Evolutionary conservation across 2,797 vertebrate genomes (phyloP).

Genomic region (Eupleurogrammus muticus): DNA sequence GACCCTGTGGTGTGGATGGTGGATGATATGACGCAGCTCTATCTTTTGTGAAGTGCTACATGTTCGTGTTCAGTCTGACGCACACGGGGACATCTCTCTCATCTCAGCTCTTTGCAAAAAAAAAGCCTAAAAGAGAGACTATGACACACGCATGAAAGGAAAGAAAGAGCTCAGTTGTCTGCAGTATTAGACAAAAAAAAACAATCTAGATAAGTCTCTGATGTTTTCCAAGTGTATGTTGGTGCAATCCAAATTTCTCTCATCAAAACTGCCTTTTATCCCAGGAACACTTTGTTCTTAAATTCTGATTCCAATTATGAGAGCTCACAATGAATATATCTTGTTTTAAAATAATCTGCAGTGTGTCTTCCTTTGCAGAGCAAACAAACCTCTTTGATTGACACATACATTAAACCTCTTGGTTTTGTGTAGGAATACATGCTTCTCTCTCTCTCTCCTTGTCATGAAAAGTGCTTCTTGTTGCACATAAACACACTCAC

Average conservation of each 20-base stretch:
- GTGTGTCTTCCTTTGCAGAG: neutral
- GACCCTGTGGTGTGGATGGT: slow-evolving; percentile 17
- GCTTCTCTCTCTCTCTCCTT: slow-evolving; percentile 16
- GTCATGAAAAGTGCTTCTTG: slow-evolving; percentile 8
- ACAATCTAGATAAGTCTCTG: slow-evolving; percentile 29
- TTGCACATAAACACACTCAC: slow-evolving; percentile 3
- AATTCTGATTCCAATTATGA: slow-evolving; percentile 19
- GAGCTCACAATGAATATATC: neutral
- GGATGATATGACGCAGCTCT: slow-evolving; percentile 18
- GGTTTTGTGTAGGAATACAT: neutral
- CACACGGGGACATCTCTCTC: slow-evolving; percentile 22
- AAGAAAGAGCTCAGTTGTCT: neutral
- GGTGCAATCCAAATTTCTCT: slow-evolving; percentile 20
- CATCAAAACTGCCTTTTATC: slow-evolving; percentile 17
- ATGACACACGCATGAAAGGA: slow-evolving; percentile 21
- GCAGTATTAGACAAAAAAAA: neutral
- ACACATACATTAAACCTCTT: neutral
- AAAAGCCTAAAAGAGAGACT: slow-evolving; percentile 30
- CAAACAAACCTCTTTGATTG: neutral
- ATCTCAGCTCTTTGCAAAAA: slow-evolving; percentile 19
- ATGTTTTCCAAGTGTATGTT: slow-evolving; percentile 2
- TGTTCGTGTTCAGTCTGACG: slow-evolving; percentile 30
- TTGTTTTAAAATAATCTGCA: slow-evolving; percentile 3
- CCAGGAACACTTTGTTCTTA: slow-evolving; percentile 21
- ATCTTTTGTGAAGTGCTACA: slow-evolving; percentile 3